Percentiles rank a stretch among this genome's conserved stretches.
phyloP scores from a whole-genome alignment of 2,113 vertebrate genomes.

The Chroicocephalus ridibundus region DNA sequence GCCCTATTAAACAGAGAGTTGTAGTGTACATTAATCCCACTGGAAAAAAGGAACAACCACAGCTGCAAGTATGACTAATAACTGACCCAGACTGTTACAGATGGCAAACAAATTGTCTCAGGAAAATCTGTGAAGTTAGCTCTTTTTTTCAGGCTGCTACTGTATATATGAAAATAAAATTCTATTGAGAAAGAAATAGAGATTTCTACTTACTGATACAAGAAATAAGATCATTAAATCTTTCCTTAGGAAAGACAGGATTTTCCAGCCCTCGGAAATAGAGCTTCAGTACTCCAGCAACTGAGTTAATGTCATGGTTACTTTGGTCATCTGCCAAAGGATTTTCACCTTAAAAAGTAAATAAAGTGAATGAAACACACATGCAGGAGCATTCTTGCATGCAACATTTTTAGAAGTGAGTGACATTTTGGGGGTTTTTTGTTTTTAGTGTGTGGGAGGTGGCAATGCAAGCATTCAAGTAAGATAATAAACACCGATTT shows the following conservation, averaged over 20 bases:
- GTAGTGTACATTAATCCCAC: slow-evolving; percentile 42
- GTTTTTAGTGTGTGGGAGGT: slow-evolving; percentile 57
- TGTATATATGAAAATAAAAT: neutral
- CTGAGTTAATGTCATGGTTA: slow-evolving; percentile 97
- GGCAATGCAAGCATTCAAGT: slow-evolving; percentile 57
- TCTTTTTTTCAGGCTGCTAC: slow-evolving; percentile 49
- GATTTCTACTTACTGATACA: slow-evolving; percentile 89
- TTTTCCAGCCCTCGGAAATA: slow-evolving; percentile 98
- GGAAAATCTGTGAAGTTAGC: slow-evolving; percentile 5
- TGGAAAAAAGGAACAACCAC: slow-evolving; percentile 33
- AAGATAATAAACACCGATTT: slow-evolving; percentile 71
- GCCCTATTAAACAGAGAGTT: slow-evolving; percentile 43
- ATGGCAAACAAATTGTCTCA: slow-evolving; percentile 52
- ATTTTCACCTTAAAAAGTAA: slow-evolving; percentile 87
- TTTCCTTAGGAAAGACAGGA: slow-evolving; percentile 98
- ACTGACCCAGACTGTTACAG: slow-evolving; percentile 27
- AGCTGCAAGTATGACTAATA: slow-evolving; percentile 68
- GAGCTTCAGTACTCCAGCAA: slow-evolving; percentile 96
- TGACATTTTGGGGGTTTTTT: neutral
- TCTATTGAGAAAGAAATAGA: neutral
- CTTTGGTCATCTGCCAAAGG: slow-evolving; percentile 95
- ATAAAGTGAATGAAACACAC: slow-evolving; percentile 43
- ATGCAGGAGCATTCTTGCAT: neutral
- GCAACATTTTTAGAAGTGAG: neutral
- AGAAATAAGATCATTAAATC: slow-evolving; percentile 96